phyloP scores from a whole-genome alignment of 2,888 invertebrate species.

The Drosophila flavopinicola region DNA sequence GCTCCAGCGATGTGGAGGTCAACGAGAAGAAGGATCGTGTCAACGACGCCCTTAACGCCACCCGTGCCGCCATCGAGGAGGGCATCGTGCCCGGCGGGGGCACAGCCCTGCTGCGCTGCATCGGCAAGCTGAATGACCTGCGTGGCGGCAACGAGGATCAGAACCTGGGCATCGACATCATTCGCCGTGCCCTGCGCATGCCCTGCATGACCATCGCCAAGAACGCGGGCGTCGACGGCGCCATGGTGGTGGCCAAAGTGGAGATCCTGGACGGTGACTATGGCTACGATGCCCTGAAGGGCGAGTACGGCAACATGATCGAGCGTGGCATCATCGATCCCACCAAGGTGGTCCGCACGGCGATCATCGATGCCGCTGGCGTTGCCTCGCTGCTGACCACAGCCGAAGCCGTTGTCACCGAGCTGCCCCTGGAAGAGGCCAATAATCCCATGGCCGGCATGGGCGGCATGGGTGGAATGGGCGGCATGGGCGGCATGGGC shows the following conservation, averaged over 20 bases:
- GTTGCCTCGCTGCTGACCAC: slow-evolving; percentile 97
- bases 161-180: slow-evolving; percentile 90
- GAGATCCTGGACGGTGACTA: slow-evolving; percentile 90
- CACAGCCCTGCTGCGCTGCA: slow-evolving; percentile 93
- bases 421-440: slow-evolving; percentile 94
- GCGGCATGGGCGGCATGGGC: slow-evolving; percentile 63
- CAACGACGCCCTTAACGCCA: slow-evolving; percentile 96
- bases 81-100: slow-evolving; percentile 99
- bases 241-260: slow-evolving; percentile 96
- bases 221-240: slow-evolving; percentile 97
- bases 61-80: slow-evolving; percentile 97
- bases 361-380: slow-evolving; percentile 97
- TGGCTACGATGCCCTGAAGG: slow-evolving; percentile 96
- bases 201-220: slow-evolving; percentile 95
- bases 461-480: slow-evolving; percentile 52
- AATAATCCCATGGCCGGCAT: slow-evolving; percentile 81
- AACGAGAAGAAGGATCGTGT: slow-evolving; percentile 98
- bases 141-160: slow-evolving; percentile 89
- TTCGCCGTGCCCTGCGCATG: slow-evolving; percentile 93
- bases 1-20: slow-evolving; percentile 95
- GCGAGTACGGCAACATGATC: slow-evolving; percentile 96
- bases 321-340: slow-evolving; percentile 98
- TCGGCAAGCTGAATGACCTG: slow-evolving; percentile 88
- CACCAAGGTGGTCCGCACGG: slow-evolving; percentile 95
- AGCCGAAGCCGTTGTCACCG: slow-evolving; percentile 98